phyloP scores from a whole-genome alignment of 2,797 vertebrate genomes.

The Sylvilagus floridanus region DNA sequence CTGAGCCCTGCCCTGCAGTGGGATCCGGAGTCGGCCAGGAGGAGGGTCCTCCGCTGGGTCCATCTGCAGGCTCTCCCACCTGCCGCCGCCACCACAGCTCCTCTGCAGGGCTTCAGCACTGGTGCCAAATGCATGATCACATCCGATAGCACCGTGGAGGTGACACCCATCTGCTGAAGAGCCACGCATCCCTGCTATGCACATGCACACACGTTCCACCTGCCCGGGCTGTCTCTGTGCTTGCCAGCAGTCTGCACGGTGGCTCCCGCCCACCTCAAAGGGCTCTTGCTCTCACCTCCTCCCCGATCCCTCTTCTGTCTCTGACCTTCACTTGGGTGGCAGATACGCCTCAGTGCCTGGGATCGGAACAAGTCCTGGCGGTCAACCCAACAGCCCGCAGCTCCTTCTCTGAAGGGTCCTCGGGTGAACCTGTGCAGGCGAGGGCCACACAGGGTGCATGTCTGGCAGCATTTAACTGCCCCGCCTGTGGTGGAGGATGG shows the following conservation, averaged over 20 bases:
- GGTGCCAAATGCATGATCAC: slow-evolving; percentile 74
- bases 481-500: background rate
- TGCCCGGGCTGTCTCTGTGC: slow-evolving; percentile 70
- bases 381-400: background rate
- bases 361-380: background rate
- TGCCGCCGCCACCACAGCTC: fast-evolving
- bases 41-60: too few relatives aligned
- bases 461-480: background rate
- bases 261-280: background rate
- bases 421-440: background rate
- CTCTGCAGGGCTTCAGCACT: slow-evolving; percentile 45
- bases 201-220: background rate
- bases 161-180: slow-evolving; percentile 75
- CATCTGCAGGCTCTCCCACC: background rate
- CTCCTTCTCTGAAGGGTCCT: slow-evolving; percentile 4
- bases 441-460: background rate
- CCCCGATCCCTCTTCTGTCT: background rate
- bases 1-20: slow-evolving; percentile 64
- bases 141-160: slow-evolving; percentile 71
- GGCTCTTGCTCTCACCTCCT: background rate
- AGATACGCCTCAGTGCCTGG: background rate
- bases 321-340: background rate
- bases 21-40: too few relatives aligned
- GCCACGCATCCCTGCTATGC: slow-evolving; percentile 52
- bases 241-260: slow-evolving; percentile 38